Base-by-base conservation (phyloP, 2,888 invertebrate genomes). In the Alloplasta piceator region DNA sequence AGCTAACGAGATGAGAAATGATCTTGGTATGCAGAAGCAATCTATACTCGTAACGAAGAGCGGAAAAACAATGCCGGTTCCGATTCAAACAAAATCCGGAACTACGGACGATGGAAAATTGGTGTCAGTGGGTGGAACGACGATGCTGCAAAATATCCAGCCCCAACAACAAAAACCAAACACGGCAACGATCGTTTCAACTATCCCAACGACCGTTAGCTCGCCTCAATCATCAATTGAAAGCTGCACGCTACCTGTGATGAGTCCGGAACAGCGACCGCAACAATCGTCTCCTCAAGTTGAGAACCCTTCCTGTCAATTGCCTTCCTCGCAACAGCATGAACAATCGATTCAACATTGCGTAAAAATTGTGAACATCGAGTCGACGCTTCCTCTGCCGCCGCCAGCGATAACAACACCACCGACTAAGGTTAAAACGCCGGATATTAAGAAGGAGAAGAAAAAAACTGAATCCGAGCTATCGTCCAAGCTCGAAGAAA, bases 381-480 rank as follows among this genome's bases (percentile, higher is more conserved):
- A 67, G 7, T 6, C 63, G 16, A 26, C 26, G 26, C 26, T 26
- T 26, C 26, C 26, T 26, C 26, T 2, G 26, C 26, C 26, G 26
- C 26, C 26, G 26, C 26, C 3, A 58, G 16, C 0, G 50, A 50
- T 6, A 26, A 75, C 85, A 2, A 76, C 83, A 52, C 26, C 82
- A 38, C 88, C 90, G 46, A 88, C 89, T 50, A 94, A 93, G 85
- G 87, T 86, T 68, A 88, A 91, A 78, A 67, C 85, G 3, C 50
- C 63, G 73, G 85, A 93, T 89, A 38, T 84, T 9, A 91, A 90
- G 50, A 90, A 89, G 55, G 91, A 91, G 58, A 91, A 89, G 61
- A 88, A 86, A 60, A 90, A 90, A 77, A 76, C 85, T 5, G 91
- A 90, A 50, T 63, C 46, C 41, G 60, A 73, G 14, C 10, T 78